Conservation (phyloP, 2,797 vertebrate species). For the Chaenodraco wilsoni region DNA sequence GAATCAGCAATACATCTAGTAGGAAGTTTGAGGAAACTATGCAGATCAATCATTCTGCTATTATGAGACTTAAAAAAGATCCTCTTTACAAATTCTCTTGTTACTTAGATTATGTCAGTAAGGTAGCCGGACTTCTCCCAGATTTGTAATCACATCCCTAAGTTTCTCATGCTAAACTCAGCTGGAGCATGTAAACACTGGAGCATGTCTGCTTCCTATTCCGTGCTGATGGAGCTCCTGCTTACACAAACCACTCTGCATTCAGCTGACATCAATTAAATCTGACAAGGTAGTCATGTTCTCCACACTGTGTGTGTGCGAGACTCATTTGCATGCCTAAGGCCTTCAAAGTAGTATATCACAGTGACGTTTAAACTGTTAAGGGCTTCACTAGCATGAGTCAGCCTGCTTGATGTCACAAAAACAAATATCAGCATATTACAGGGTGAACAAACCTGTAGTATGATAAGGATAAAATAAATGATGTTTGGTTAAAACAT, state of each 20-base stretch:
- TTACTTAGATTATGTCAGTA: too few species aligned
- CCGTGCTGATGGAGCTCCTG: conserved; percentile 10
- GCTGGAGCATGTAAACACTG: conserved; percentile 11
- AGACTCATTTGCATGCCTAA: not conserved
- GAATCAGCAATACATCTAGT: not conserved
- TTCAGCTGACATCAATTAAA: conserved; percentile 34
- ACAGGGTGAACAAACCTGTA: not conserved
- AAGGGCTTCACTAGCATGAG: conserved; percentile 3
- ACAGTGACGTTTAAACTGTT: conserved; percentile 17
- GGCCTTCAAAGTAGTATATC: conserved; percentile 23
- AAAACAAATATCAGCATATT: not conserved
- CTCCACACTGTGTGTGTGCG: not conserved
- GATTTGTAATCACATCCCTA: not conserved
- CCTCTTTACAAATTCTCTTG: too few species aligned
- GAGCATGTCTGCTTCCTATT: conserved; percentile 10
- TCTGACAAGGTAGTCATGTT: conserved; percentile 31
- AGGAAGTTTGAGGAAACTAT: not conserved
- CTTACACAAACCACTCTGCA: conserved; percentile 15
- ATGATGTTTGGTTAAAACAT: not conserved
- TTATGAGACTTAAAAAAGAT: too few species aligned
- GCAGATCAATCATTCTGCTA: not conserved
- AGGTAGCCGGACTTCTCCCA: not conserved
- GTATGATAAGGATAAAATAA: not conserved
- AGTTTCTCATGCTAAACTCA: not conserved
- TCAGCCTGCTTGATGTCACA: conserved; percentile 14